Evolutionary conservation across 2,888 invertebrate species (phyloP), one percentile per base, ranked within the genome.

Genomic region (Limnephilus auricula): DNA sequence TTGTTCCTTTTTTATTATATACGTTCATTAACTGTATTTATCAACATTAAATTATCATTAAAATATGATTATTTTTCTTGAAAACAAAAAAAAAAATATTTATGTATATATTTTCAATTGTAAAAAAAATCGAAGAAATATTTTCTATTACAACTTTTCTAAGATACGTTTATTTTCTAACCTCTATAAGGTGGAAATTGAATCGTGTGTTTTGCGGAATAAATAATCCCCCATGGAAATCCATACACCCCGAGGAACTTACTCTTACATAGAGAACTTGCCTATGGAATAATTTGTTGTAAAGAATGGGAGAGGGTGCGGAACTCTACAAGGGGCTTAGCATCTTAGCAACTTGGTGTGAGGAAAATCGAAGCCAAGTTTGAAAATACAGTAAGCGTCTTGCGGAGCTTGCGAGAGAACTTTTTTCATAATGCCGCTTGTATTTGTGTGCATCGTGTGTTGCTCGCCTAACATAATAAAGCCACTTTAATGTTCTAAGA

Each of bases 351-450:
- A 89, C 80, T 80, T 88, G 78, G 87, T 88, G 87, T 78, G 79
- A 89, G 80, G 80, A 80, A 80, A 89, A 37, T 89, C 79, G 89
- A 89, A 88, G 79, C 89, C 89, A 89, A 30, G 80, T 89, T 89
- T 79, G 30, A 18, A 40, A 89, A 89, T n/a, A 80, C 80, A 80
- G 37, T 45, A 79, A 80, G 79, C 83, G 83, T 40, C 80, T 82
- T 25, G 84, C 13, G 31, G n/a, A 90, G 83, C 50, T 84, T 84
- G 83, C 78, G 82, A 31, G 78, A 31, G 30, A 91, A 91, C 86
- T 91, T 91, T 91, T 91, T 91, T 91, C 91, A 91, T 91, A 91
- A 50, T 86, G 91, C 83, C 32, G 30, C 87, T 65, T 91, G 78
- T 91, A n/a, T 79, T 85, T 80, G 91, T 89, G 89, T 79, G 91